Evolutionary conservation across 2,888 invertebrate species (phyloP), one percentile per base, ranked within the genome.

Genomic region (Sphinx pinastri): DNA sequence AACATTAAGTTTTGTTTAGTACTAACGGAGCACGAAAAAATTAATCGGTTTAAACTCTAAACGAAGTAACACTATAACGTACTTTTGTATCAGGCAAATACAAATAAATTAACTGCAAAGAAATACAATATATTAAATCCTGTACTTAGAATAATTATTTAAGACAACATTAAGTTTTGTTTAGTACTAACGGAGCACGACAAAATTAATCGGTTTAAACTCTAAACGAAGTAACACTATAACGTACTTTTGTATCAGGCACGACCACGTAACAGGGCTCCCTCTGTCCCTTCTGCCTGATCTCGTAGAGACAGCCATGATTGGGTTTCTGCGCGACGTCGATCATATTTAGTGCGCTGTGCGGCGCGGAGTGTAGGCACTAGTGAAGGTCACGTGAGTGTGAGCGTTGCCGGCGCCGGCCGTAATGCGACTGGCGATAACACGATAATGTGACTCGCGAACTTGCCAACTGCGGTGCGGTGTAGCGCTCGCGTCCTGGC

Each of bases 201-300:
- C n/a, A 7, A 38, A 38, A 38, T 38, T 38, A 38, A 38, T 38
- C 38, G 38, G 60, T 12, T 13, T 19, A 49, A 19, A 13, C 13
- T 25, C 25, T 13, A 10, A 16, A 47, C n/a, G 12, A 60, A 71
- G 72, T 73, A 75, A 77, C 76, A 78, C 70, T 45, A 69, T 78
- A 89, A 92, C 93, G 86, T 95, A 96, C 96, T 94, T 95, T 94
- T 92, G 95, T 93, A 94, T 95, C 94, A 81, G 95, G 95, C 86
- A 96, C 96, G 94, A 96, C 95, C 84, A 96, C 95, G 85, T 96
- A 96, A 94, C 95, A 96, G 85, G 95, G 95, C 77, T 95, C 95
- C 78, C 93, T 95, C 78, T 95, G 95, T 81, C 96, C 96, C 88
- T 95, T 95, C 84, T 95, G 95, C 88, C 95, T 95, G 86, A 96